These are phyloP conservation scores for Adoxophyes honmai DNA, from an alignment of 1,140 invertebrate species.

Conservation along the genomic window DNA sequence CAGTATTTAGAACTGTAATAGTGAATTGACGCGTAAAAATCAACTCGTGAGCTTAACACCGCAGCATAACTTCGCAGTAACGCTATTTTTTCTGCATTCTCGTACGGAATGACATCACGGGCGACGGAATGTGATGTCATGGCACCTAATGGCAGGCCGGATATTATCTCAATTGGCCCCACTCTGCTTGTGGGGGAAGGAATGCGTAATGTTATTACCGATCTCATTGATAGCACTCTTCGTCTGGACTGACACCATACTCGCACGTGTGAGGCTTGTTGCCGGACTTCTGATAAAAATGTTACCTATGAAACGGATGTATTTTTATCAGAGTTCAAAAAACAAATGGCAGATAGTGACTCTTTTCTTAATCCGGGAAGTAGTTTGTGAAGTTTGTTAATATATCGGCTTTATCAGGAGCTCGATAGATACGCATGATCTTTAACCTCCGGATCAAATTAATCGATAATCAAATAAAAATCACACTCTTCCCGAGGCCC, in stretches of 20 bases:
- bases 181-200: slow-evolving; percentile 20
- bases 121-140: slow-evolving; percentile 28
- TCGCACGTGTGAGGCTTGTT: not conserved
- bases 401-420: too few species aligned
- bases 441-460: too few species aligned
- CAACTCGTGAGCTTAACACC: too few species aligned
- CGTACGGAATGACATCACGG: slow-evolving; percentile 28
- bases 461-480: too few species aligned
- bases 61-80: too few species aligned
- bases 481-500: too few species aligned
- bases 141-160: slow-evolving; percentile 23
- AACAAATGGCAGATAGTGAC: not conserved
- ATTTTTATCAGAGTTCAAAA: not conserved
- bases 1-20: too few species aligned
- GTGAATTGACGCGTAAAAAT: too few species aligned
- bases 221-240: slow-evolving; percentile 8
- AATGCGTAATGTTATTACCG: slow-evolving; percentile 22
- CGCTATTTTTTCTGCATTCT: not conserved
- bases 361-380: not conserved
- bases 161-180: slow-evolving; percentile 36
- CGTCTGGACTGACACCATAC: too few species aligned
- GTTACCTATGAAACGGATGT: not conserved
- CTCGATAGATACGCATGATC: too few species aligned
- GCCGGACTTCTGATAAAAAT: not conserved
- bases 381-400: too few species aligned